Conservation (phyloP, 2,797 vertebrate species). For the Mycteria americana region DNA sequence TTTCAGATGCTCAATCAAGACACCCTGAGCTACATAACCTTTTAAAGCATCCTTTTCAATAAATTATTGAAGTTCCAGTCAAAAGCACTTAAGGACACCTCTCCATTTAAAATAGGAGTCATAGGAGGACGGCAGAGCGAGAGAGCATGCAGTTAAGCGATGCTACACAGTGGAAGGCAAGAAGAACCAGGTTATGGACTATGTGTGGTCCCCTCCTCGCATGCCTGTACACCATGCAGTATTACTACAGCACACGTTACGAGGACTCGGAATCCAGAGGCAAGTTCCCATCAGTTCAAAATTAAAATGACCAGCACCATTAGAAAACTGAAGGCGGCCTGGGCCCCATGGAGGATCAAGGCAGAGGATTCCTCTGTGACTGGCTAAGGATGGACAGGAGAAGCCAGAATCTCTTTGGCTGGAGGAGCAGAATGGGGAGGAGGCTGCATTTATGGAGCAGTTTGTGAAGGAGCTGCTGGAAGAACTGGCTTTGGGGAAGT, state of each 20-base stretch:
- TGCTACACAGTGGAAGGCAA: background rate
- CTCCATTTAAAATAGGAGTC: background rate
- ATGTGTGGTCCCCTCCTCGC: background rate
- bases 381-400: slow-evolving; percentile 45
- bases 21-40: slow-evolving; percentile 20
- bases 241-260: background rate
- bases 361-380: slow-evolving; percentile 42
- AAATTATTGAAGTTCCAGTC: slow-evolving; percentile 3
- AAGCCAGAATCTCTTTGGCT: slow-evolving; percentile 54
- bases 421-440: slow-evolving; percentile 15
- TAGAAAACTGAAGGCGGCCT: background rate
- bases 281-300: slow-evolving; percentile 5
- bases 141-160: slow-evolving; percentile 10
- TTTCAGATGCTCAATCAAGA: background rate
- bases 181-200: background rate
- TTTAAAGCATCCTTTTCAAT: slow-evolving; percentile 49
- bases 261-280: slow-evolving; percentile 12
- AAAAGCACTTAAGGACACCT: slow-evolving; percentile 13
- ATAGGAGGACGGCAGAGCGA: background rate
- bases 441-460: slow-evolving; percentile 31
- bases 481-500: slow-evolving; percentile 2
- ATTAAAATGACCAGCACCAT: slow-evolving; percentile 37
- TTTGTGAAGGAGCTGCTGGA: slow-evolving; percentile 47
- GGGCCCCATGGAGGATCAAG: background rate
- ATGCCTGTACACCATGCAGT: background rate